phyloP scores from a whole-genome alignment of 2,888 invertebrate genomes.

The Hydriomena furcata region DNA sequence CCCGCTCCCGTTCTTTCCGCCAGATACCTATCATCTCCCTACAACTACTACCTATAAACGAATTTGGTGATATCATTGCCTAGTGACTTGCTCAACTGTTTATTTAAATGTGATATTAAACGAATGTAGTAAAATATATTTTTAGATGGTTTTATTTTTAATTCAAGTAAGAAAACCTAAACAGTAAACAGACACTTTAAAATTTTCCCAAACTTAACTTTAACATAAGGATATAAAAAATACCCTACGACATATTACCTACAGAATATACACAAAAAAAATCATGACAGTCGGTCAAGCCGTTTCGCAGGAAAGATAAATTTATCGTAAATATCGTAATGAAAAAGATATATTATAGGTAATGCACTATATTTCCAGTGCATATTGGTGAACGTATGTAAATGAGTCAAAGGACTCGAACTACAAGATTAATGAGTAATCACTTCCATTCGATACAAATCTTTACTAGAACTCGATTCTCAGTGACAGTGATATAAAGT shows the following conservation, averaged over 20 bases:
- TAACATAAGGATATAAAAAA: too few relatives aligned
- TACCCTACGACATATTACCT: too few relatives aligned
- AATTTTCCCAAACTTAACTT: too few relatives aligned
- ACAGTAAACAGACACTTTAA: too few relatives aligned
- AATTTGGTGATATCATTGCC: slow-evolving; percentile 74
- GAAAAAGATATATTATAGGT: too few relatives aligned
- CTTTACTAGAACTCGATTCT: not conserved
- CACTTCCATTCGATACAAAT: slow-evolving; percentile 12
- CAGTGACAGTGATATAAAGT: not conserved
- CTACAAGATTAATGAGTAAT: slow-evolving; percentile 4
- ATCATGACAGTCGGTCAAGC: too few relatives aligned
- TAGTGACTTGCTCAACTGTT: slow-evolving; percentile 76
- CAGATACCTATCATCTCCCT: slow-evolving; percentile 65
- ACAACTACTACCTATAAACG: slow-evolving; percentile 68
- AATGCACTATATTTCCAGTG: too few relatives aligned
- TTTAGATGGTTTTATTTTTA: slow-evolving; percentile 10
- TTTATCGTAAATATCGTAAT: too few relatives aligned
- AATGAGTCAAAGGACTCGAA: slow-evolving; percentile 6
- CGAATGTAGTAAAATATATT: slow-evolving; percentile 16
- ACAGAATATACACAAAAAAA: too few relatives aligned
- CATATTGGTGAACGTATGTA: not conserved
- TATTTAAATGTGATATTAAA: slow-evolving; percentile 38
- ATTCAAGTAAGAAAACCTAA: too few relatives aligned
- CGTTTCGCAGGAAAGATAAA: too few relatives aligned
- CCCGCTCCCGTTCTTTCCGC: slow-evolving; percentile 40